Percentiles rank a stretch among this genome's conserved stretches.
These are phyloP conservation scores for Yoshiicerus persimilis DNA, from an alignment of 1,140 invertebrate species.

Conservation along the genomic window DNA sequence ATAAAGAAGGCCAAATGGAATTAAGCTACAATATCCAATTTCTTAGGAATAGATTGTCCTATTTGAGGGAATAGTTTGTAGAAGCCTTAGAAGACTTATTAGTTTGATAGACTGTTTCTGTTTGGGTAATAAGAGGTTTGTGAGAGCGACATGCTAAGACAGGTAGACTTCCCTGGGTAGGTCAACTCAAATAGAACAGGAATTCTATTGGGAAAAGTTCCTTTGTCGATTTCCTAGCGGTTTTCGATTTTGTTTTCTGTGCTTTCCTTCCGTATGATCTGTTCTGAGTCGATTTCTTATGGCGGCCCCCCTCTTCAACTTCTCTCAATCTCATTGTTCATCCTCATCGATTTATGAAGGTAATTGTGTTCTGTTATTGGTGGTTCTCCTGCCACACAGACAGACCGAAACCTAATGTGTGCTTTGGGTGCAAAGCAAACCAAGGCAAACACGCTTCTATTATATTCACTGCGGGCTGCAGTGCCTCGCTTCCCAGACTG, in stretches of 20 bases:
- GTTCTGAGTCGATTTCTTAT: conserved; percentile 5
- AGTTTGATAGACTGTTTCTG: not conserved
- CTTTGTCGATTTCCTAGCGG: not conserved
- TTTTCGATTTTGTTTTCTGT: not conserved
- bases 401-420: conserved; percentile 1
- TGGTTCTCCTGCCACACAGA: not conserved
- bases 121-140: not conserved
- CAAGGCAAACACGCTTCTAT: not conserved
- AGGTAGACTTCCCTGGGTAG: too few relatives aligned
- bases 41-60: too few relatives aligned
- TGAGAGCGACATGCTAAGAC: too few relatives aligned
- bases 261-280: not conserved
- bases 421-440: conserved; percentile 11
- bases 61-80: too few relatives aligned
- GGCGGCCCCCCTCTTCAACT: not conserved
- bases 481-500: not conserved
- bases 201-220: not conserved
- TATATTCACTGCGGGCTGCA: not conserved
- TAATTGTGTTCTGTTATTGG: conserved; percentile 20
- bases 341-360: conserved; percentile 22
- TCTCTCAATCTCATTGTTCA: conserved; percentile 19
- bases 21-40: too few relatives aligned
- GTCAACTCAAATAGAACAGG: not conserved
- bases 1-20: not conserved
- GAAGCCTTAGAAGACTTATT: too few relatives aligned